Conservation (phyloP, 2,113 vertebrate genomes). For the Rhipidura dahli region DNA sequence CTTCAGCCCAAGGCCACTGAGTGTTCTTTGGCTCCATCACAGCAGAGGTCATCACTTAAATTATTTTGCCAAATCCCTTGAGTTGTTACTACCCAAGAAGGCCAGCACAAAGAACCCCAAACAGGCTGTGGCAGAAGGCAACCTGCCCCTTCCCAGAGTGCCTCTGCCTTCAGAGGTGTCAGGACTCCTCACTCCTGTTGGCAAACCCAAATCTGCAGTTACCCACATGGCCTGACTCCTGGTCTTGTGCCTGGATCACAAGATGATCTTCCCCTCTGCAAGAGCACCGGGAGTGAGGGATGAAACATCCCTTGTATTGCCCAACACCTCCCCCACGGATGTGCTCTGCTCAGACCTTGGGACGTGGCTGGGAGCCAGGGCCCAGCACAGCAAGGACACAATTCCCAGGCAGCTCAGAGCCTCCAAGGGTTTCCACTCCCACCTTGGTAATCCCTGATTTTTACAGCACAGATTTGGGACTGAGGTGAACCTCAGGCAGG, state of each 20-base stretch:
- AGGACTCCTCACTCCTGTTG: background rate
- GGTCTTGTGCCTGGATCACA: constrained; percentile 53
- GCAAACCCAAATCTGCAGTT: background rate
- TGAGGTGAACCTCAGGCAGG: background rate
- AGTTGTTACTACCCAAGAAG: background rate
- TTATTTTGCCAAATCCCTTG: background rate
- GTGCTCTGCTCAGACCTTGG: constrained; percentile 3
- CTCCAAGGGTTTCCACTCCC: background rate
- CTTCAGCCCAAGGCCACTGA: background rate
- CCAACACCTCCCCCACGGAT: constrained; percentile 31
- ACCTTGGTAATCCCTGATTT: background rate
- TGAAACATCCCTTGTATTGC: constrained; percentile 53
- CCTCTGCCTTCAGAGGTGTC: background rate
- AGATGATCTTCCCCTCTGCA: background rate
- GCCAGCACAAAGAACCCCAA: background rate
- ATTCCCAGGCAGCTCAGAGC: background rate
- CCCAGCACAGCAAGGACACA: background rate
- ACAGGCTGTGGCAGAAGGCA: rapidly evolving
- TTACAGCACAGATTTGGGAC: background rate
- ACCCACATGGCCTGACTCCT: constrained; percentile 35
- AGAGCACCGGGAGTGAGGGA: constrained; percentile 4
- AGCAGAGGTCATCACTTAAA: background rate
- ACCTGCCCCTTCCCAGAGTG: background rate
- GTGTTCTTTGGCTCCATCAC: background rate
- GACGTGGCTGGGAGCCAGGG: background rate